phyloP scores from a whole-genome alignment of 2,113 vertebrate species.

The Tenebrosternarchus preto region DNA sequence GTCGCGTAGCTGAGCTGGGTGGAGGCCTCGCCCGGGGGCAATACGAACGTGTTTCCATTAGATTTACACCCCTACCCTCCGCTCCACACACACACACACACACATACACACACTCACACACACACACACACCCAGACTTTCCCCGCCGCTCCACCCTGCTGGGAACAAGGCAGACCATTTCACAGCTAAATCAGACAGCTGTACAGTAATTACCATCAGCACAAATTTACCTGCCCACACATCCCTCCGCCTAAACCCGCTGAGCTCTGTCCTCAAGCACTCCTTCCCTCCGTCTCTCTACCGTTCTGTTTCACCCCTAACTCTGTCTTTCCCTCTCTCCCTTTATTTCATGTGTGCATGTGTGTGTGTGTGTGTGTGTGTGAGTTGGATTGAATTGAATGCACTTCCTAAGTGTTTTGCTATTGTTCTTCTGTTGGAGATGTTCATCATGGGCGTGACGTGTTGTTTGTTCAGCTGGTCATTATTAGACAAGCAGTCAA shows the following conservation, averaged over 20 bases:
- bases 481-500: slow-evolving; percentile 30
- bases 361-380: slow-evolving; percentile 40
- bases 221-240: slow-evolving; percentile 51
- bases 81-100: neutral
- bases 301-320: neutral
- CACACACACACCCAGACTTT: neutral
- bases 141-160: slow-evolving; percentile 34
- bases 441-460: slow-evolving; percentile 26
- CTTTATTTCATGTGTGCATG: slow-evolving; percentile 27
- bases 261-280: neutral
- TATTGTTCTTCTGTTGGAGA: neutral
- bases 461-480: slow-evolving; percentile 29
- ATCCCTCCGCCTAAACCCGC: slow-evolving; percentile 23
- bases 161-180: slow-evolving; percentile 60
- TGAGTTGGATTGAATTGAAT: too few species aligned
- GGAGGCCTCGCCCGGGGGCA: slow-evolving; percentile 20
- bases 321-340: slow-evolving; percentile 14
- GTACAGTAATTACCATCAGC: slow-evolving; percentile 62
- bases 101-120: too few species aligned
- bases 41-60: slow-evolving; percentile 46
- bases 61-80: too few species aligned
- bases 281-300: neutral
- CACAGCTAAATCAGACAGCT: slow-evolving; percentile 53
- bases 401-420: slow-evolving; percentile 20
- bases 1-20: slow-evolving; percentile 38